Evolutionary conservation across 2,113 vertebrate species (phyloP).

Genomic region (Tyto alba): DNA sequence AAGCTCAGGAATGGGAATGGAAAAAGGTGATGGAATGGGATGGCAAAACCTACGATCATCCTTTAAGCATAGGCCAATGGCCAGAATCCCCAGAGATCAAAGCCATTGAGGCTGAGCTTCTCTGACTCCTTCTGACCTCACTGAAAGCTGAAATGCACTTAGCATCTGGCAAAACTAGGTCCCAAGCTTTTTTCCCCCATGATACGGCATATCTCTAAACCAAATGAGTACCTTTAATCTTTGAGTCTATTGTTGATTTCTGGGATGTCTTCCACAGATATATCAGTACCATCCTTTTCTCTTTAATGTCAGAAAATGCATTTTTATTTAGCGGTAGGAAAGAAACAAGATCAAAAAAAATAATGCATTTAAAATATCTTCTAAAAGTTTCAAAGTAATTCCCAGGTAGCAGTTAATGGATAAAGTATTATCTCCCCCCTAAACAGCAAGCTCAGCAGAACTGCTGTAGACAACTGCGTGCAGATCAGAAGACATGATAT

Average conservation of each 20-base stretch:
- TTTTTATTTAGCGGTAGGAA: slow-evolving; percentile 37
- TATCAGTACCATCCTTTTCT: not conserved
- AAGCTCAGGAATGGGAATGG: not conserved
- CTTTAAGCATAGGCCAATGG: not conserved
- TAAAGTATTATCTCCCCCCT: slow-evolving; percentile 47
- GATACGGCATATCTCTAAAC: not conserved
- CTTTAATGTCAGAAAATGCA: slow-evolving; percentile 35
- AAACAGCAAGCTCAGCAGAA: slow-evolving; percentile 51
- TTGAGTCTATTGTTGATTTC: slow-evolving; percentile 17
- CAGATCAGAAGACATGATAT: slow-evolving; percentile 59
- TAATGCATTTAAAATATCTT: not conserved
- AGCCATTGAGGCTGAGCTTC: not conserved
- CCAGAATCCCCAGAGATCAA: not conserved
- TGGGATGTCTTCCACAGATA: not conserved
- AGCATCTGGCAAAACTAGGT: not conserved
- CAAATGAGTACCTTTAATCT: slow-evolving; percentile 22
- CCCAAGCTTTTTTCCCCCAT: not conserved
- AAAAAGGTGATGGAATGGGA: not conserved
- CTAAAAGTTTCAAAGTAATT: slow-evolving; percentile 53
- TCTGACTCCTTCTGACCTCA: not conserved
- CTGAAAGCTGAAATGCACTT: not conserved
- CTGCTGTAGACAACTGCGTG: slow-evolving; percentile 4
- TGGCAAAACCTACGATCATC: not conserved
- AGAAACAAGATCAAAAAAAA: not conserved
- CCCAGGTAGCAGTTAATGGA: slow-evolving; percentile 49